A percentile compares a stretch with the other conserved stretches of the same genome.
These are phyloP conservation scores for Mythimna pallens DNA, from an alignment of 2,888 invertebrate species.

Conservation along the genomic window DNA sequence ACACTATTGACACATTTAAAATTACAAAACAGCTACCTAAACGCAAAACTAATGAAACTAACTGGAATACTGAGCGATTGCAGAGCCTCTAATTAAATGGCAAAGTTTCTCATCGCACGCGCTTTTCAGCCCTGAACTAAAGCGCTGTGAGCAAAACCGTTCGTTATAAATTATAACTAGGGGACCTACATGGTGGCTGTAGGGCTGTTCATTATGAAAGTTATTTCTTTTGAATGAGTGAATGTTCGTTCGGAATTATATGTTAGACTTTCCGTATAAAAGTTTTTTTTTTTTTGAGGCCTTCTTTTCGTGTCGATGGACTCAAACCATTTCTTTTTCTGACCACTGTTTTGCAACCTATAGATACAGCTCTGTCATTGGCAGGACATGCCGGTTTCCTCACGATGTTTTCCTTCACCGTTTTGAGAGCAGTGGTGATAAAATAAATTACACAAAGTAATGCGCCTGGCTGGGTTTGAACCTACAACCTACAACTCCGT, in stretches of 20 bases:
- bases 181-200: background rate
- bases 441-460: too few relatives aligned
- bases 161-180: conserved; percentile 54
- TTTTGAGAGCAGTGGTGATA: too few relatives aligned
- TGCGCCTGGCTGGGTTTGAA: too few relatives aligned
- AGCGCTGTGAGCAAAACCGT: conserved; percentile 42
- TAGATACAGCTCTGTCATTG: too few relatives aligned
- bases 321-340: too few relatives aligned
- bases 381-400: too few relatives aligned
- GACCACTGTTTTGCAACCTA: too few relatives aligned
- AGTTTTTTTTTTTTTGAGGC: too few relatives aligned
- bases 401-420: too few relatives aligned
- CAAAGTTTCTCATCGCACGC: conserved; percentile 59
- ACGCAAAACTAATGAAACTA: conserved; percentile 40
- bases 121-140: conserved; percentile 43
- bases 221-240: conserved; percentile 22
- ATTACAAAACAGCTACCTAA: conserved; percentile 14
- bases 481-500: too few relatives aligned
- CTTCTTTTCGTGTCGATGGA: too few relatives aligned
- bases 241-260: background rate
- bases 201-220: conserved; percentile 34
- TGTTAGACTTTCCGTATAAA: too few relatives aligned
- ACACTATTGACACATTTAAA: conserved; percentile 20
- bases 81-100: conserved; percentile 58
- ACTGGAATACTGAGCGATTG: conserved; percentile 42